phyloP scores from a whole-genome alignment of 2,797 vertebrate species.

The Cheirogaleus major region DNA sequence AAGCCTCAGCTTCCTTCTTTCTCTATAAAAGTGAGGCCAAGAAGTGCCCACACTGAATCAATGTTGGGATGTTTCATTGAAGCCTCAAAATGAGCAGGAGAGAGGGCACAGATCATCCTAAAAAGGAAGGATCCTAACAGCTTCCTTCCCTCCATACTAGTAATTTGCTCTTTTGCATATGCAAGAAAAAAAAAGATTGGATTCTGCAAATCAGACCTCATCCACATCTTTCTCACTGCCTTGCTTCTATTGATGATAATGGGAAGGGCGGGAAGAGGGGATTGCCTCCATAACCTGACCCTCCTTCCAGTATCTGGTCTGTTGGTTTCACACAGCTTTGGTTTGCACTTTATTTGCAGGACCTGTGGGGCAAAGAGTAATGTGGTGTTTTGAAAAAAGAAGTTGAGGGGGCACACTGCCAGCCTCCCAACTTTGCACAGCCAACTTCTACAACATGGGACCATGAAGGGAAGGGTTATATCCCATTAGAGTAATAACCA shows the following conservation, averaged over 20 bases:
- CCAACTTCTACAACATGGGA: accelerated
- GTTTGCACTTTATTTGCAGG: neutral
- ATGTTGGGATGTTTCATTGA: neutral
- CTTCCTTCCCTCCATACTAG: neutral
- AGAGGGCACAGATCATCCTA: neutral
- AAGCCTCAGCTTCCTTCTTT: neutral
- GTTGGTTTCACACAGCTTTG: neutral
- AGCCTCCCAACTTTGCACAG: neutral
- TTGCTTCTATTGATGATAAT: neutral
- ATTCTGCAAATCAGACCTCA: neutral
- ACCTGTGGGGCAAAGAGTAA: neutral
- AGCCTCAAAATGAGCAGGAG: neutral
- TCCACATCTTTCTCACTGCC: accelerated
- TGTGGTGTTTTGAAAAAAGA: neutral
- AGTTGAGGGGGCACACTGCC: no score
- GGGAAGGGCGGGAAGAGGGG: no score
- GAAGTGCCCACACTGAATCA: neutral
- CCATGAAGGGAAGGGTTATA: neutral
- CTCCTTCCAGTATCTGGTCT: neutral
- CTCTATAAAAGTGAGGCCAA: neutral
- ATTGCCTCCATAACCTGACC: no score
- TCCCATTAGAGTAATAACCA: neutral
- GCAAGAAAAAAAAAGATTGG: neutral
- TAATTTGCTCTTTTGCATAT: neutral
- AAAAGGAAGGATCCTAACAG: neutral